These are phyloP conservation scores for Scalopus aquaticus DNA, from an alignment of 2,113 vertebrate species.

Conservation along the genomic window DNA sequence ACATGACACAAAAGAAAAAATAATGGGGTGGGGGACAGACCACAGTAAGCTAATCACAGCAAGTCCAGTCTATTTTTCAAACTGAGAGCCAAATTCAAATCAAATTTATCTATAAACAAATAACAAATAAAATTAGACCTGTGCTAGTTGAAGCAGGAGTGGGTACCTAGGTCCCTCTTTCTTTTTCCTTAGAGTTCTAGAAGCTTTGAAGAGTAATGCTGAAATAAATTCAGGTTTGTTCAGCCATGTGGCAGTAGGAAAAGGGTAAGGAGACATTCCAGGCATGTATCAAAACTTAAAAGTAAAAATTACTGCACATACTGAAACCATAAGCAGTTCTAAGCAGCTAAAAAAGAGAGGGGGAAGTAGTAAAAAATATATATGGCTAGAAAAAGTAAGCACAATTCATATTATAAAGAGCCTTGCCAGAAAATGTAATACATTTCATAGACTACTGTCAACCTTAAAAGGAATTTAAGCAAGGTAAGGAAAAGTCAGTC, in stretches of 20 bases:
- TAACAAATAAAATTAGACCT: not conserved
- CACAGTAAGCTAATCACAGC: not conserved
- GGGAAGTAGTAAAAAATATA: not conserved
- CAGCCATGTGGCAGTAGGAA: not conserved
- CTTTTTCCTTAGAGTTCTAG: not conserved
- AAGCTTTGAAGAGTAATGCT: constrained; percentile 4
- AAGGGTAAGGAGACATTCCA: not conserved
- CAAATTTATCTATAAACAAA: constrained; percentile 28
- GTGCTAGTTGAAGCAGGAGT: not conserved
- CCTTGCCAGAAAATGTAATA: not conserved
- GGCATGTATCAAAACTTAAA: not conserved
- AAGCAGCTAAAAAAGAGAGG: not conserved
- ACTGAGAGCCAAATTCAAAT: not conserved
- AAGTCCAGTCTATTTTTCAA: not conserved
- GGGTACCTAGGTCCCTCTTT: not conserved
- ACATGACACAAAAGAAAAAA: not conserved
- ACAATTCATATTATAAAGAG: not conserved
- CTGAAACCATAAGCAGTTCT: not conserved
- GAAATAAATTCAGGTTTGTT: not conserved
- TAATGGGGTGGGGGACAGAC: not conserved
- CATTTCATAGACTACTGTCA: not conserved
- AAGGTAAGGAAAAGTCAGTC: not conserved
- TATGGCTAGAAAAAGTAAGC: not conserved
- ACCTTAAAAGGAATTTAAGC: not conserved
- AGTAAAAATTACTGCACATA: not conserved